phyloP scores from a whole-genome alignment of 2,113 vertebrate species.

The Craseonycteris thonglongyai region DNA sequence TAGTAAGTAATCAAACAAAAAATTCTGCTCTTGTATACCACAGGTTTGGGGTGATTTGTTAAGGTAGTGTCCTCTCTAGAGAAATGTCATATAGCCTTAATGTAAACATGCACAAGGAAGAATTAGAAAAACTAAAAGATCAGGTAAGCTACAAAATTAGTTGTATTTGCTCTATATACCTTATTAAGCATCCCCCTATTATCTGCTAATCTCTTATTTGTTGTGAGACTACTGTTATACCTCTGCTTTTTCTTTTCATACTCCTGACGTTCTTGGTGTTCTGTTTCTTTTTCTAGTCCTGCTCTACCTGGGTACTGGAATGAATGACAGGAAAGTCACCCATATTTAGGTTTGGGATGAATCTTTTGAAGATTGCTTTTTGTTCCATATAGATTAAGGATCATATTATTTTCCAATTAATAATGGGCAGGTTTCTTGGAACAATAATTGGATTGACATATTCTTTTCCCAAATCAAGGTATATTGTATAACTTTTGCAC shows the following conservation, averaged over 20 bases:
- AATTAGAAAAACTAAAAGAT: neutral
- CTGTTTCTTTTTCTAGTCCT: neutral
- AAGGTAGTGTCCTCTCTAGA: neutral
- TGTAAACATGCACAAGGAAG: neutral
- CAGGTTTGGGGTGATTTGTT: neutral
- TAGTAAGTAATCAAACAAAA: neutral
- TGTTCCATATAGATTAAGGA: neutral
- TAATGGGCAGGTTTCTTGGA: neutral
- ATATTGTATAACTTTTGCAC: neutral
- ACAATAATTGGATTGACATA: neutral
- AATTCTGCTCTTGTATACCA: neutral
- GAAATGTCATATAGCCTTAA: neutral
- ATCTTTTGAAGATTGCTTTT: neutral
- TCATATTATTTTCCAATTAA: slow-evolving; percentile 6
- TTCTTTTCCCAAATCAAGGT: slow-evolving; percentile 4
- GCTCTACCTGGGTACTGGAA: neutral
- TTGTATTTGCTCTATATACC: neutral
- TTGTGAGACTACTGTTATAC: neutral
- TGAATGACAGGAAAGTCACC: neutral
- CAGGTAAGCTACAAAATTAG: neutral
- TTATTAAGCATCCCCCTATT: neutral
- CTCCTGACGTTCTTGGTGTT: neutral
- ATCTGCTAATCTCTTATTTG: neutral
- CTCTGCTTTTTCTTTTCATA: neutral
- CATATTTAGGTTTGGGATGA: neutral